Base-by-base conservation (phyloP, 2,888 invertebrate species). In the Neoscelio sp. region DNA sequence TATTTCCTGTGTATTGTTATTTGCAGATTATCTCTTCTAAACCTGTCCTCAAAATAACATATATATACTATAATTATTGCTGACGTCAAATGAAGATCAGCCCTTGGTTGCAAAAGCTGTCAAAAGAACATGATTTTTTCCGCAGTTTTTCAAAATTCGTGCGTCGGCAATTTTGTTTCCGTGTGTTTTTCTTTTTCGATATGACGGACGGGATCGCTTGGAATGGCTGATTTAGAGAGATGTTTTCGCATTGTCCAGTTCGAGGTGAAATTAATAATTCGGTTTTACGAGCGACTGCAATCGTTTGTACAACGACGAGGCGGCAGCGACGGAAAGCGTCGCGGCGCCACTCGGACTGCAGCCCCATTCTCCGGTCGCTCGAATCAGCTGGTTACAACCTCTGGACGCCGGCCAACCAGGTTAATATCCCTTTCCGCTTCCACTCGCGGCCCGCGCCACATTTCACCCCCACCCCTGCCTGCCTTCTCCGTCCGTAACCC, bases 351-450 rank as follows among this genome's bases (percentile, higher is more conserved):
- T 86, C 84, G 65, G 89, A 76, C 88, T 87, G 85, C 83, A 85
- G 73, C 84, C 85, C 82, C 85, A 82, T 85, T 87, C 85, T 85
- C 81, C 81, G 78, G 62, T 46, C 71, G 65, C 76, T 79, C 76
- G 84, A 87, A 90, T 90, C 89, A 90, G 89, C 89, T 89, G 89
- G 85, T 87, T 81, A 83, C 75, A 83, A 80, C 80, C 85, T 83
- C 89, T 89, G 89, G 90, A 89, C 87, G 84, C 64, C 83, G 86
- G 89, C 89, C 89, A 90, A 90, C 89, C 89, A 85, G 90, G 89
- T 89, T 90, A 90, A 82, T 82, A 82, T 82, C 80, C 81, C 58
- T 78, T 79, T 85, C 73, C 77, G 78, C 71, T 70, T 73, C 80
- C 73, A 46, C 70, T 71, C 56, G 46, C 77, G 33, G 10, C 2